These are phyloP conservation scores for Embiotoca jacksoni DNA, from an alignment of 2,113 vertebrate genomes.

Conservation along the genomic window DNA sequence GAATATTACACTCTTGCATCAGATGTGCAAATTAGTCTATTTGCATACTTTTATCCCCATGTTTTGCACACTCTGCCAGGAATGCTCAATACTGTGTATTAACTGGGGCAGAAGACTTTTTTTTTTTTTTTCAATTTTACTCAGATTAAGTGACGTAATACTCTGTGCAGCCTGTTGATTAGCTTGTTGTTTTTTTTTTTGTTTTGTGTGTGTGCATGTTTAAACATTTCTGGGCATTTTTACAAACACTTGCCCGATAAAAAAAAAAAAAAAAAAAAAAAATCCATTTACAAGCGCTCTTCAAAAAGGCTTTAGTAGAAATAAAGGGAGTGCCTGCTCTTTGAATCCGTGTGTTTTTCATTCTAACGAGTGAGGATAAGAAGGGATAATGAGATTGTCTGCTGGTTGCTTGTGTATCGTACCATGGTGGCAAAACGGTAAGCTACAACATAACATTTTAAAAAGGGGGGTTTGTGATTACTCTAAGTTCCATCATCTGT, in stretches of 20 bases:
- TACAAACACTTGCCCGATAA: background rate
- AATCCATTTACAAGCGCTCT: background rate
- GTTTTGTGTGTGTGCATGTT: constrained; percentile 1
- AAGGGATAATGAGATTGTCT: constrained; percentile 21
- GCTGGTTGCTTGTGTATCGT: background rate
- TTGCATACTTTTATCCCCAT: constrained; percentile 13
- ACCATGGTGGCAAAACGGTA: background rate
- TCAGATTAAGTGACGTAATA: background rate
- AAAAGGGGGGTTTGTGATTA: background rate
- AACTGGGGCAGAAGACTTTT: background rate
- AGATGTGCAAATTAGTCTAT: constrained; percentile 30
- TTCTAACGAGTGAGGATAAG: constrained; percentile 9
- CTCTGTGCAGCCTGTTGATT: constrained; percentile 1
- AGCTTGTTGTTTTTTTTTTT: background rate
- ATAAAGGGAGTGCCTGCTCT: background rate
- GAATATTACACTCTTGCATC: background rate
- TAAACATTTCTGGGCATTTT: constrained; percentile 1
- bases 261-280: background rate
- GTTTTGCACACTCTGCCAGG: background rate
- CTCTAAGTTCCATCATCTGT: background rate
- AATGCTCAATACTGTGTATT: background rate
- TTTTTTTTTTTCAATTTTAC: background rate
- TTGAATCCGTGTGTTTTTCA: constrained; percentile 1
- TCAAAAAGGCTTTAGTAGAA: background rate
- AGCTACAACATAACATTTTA: background rate